Evolutionary conservation across 2,113 vertebrate species (phyloP), one percentile per base, ranked within the genome.

Genomic region (Orcinus orca): DNA sequence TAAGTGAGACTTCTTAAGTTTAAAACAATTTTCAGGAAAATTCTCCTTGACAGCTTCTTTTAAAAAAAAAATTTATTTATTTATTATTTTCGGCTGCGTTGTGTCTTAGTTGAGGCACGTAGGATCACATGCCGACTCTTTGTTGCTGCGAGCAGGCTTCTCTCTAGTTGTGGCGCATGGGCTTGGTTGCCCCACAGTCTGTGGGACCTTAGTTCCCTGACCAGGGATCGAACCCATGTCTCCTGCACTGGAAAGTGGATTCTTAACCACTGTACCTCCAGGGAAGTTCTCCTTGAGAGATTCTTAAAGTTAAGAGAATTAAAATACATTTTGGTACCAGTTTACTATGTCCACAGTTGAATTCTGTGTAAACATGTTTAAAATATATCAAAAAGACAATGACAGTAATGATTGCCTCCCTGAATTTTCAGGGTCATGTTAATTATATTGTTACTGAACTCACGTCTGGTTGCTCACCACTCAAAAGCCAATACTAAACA

Each of bases 221-320:
- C 53, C 15, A 53, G 53, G 53, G 53, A 53, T 53, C 53, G 1
- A 17, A 53, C 15, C 53, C 53, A 53, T 14, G 15, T 53, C 53
- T 53, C 15, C 53, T 53, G 53, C 15, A 18, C 13, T 53, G 53
- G 15, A 53, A 53, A 53, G 53, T 53, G 53, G 15, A 53, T 53
- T 53, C 53, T 53, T 53, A 53, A 53, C 53, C 53, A 53, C 53
- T 53, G 15, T 17, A 53, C 53, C 53, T 18, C 53, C 53, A 53
- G 53, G 5, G 53, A 53, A 6, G 53, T 18, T 4, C 53, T 53
- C 17, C 41, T 80, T 89, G 14, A 90, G 25, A 62, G 14, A 84
- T 65, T n/a, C 20, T 71, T 29, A 71, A 92, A 95, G 20, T 86
- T 12, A 96, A 97, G 70, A 84, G 21, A 74, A 73, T 79, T 44